A percentile compares a stretch with the other conserved stretches of the same genome.
Evolutionary conservation across 2,113 vertebrate genomes (phyloP).

Genomic region (Uria lomvia): DNA sequence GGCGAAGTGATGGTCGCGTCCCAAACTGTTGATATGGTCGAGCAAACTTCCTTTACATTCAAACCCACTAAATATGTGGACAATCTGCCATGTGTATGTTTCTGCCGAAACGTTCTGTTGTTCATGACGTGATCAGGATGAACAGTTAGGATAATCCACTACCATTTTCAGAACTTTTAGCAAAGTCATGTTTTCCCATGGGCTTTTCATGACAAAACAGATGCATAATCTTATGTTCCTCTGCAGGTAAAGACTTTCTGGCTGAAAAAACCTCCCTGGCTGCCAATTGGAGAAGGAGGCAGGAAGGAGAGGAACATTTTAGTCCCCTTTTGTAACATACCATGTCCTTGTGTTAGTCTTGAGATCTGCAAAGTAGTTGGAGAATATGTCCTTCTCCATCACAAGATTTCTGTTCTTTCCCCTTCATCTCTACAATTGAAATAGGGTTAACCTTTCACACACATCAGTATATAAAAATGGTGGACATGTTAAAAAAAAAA

Average conservation of each 20-base stretch:
- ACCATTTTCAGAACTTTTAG: neutral
- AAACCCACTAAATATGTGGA: neutral
- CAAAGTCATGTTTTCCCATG: neutral
- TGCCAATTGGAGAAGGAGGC: neutral
- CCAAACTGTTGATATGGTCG: rapidly evolving
- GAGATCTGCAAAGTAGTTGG: neutral
- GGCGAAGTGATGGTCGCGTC: neutral
- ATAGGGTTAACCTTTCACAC: neutral
- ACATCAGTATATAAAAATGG: neutral
- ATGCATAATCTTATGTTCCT: neutral
- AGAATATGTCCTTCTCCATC: neutral
- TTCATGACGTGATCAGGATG: neutral
- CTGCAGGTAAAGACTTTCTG: neutral
- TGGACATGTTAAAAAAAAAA: neutral
- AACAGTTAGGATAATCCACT: neutral
- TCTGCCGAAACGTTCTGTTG: neutral
- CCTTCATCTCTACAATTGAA: neutral
- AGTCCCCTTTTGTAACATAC: neutral
- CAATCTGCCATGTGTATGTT: neutral
- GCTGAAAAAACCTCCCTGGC: neutral
- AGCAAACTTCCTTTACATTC: neutral
- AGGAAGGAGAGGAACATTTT: neutral
- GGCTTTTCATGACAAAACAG: neutral
- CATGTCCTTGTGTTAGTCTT: neutral
- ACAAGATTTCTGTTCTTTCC: neutral